Percentiles rank a stretch among this genome's conserved stretches.
phyloP scores from a whole-genome alignment of 2,797 vertebrate genomes.

The Phrynocephalus forsythii region DNA sequence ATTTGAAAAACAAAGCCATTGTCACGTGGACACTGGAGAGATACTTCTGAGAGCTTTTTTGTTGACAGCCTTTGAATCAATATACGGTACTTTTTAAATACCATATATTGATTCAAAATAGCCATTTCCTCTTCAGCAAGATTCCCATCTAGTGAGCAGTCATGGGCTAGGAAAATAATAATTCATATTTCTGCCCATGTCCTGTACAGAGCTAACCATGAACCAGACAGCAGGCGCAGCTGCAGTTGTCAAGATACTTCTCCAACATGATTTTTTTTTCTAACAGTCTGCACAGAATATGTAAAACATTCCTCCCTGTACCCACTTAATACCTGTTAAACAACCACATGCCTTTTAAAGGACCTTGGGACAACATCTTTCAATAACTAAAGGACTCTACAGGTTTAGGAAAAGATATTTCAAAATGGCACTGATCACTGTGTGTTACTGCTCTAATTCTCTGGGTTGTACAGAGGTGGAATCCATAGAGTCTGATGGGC shows the following conservation, averaged over 20 bases:
- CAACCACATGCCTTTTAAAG: not conserved
- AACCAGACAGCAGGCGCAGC: conserved; percentile 37
- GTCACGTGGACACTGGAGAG: conserved; percentile 51
- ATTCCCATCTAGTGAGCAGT: not conserved
- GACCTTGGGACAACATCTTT: not conserved
- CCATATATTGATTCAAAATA: too few species aligned
- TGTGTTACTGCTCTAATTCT: not conserved
- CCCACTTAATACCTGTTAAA: not conserved
- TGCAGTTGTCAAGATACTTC: conserved; percentile 16
- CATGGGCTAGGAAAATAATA: conserved; percentile 23
- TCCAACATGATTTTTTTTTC: not conserved
- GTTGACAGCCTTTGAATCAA: conserved; percentile 45
- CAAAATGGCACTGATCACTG: not conserved
- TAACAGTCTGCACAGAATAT: not conserved
- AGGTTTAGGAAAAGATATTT: not conserved
- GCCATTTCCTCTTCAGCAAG: conserved; percentile 47
- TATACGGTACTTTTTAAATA: conserved; percentile 68
- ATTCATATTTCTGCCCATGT: not conserved
- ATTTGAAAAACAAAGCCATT: conserved; percentile 63
- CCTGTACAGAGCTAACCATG: not conserved
- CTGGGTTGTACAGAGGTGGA: too few species aligned
- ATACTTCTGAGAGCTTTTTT: conserved; percentile 55
- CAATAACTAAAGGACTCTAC: not conserved
- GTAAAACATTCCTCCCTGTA: not conserved
- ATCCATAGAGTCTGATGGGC: too few species aligned